Evolutionary conservation across 2,888 invertebrate genomes (phyloP), one percentile per base, ranked within the genome.

Genomic region (Conchocele bisecta): DNA sequence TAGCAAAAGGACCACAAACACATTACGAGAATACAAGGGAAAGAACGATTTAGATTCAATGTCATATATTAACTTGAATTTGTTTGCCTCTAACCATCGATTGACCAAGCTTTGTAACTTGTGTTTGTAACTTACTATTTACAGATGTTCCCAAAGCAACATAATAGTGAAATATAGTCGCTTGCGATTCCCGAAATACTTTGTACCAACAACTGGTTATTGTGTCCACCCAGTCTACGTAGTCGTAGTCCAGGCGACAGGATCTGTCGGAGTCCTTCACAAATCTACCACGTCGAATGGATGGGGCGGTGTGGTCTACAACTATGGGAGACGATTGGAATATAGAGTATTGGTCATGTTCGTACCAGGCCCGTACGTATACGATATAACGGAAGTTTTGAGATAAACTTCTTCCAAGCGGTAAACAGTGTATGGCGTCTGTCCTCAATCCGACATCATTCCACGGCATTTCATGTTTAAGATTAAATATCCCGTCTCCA

Each of bases 201-300:
- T 63, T 64, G 1, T 29, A 15, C 83, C 83, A 83, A 35, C 81
- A 82, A n/a, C 69, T 76, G 9, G 67, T 67, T 2, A 82, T 70
- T 6, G 53, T 63, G 24, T 74, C 64, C 17, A 54, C 63, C 53
- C 63, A 63, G n/a, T 66, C 81, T 17, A 79, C 58, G 46, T 69
- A 63, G 31, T 84, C 84, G n/a, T 66, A 26, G 51, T 84, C 84
- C 2, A n/a, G 7, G 7, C 20, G 24, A 54, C 83, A 83, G 6
- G 41, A 26, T 1, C 9, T 33, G 26, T 64, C 64, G 0, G 77
- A 70, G 46, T 84, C 84, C 2, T 35, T 68, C 7, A 83, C 67
- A 33, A 61, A 63, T 22, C 46, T 54, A 11, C 81, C 79, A 39
- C 71, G 58, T 15, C 61, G 53, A 0, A 81, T 44, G 11, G 29